Evolutionary conservation across 2,797 vertebrate species (phyloP).

Genomic region (Holocentrus rufus): DNA sequence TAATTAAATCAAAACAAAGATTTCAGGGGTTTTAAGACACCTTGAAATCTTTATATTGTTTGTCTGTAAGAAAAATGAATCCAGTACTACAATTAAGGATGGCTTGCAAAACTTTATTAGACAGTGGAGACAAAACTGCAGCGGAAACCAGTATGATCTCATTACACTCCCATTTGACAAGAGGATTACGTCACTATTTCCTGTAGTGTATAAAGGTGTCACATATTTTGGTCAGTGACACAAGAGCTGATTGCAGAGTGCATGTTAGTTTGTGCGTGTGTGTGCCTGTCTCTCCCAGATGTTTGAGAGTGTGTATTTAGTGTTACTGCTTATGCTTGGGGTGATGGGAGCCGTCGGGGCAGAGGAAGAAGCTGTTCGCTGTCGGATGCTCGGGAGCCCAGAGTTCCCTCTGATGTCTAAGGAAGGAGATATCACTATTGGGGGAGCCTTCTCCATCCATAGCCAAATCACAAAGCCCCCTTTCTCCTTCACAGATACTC

Average conservation of each 20-base stretch:
- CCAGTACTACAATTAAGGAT: neutral
- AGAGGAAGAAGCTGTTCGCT: constrained; percentile 54
- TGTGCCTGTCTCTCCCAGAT: constrained; percentile 34
- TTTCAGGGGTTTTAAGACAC: no score
- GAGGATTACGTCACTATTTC: constrained; percentile 32
- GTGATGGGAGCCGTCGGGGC: constrained; percentile 54
- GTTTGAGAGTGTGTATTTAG: constrained; percentile 36
- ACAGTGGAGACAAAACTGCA: neutral
- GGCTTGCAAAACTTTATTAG: no score
- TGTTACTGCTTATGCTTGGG: constrained; percentile 62
- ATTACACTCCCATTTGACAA: constrained; percentile 48
- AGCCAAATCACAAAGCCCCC: constrained; percentile 65
- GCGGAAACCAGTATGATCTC: constrained; percentile 10
- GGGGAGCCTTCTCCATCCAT: constrained; percentile 82
- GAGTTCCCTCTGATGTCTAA: constrained; percentile 76
- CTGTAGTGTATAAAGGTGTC: constrained; percentile 38
- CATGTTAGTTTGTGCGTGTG: constrained; percentile 7
- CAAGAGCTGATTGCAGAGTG: neutral
- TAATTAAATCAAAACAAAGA: no score
- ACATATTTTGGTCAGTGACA: neutral
- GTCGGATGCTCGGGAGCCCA: constrained; percentile 71
- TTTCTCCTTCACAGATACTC: constrained; percentile 66
- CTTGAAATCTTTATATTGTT: no score
- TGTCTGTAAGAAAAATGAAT: neutral
- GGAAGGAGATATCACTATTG: constrained; percentile 78